Base-by-base conservation (phyloP, 2,797 vertebrate genomes). In the Austrolebias charrua region DNA sequence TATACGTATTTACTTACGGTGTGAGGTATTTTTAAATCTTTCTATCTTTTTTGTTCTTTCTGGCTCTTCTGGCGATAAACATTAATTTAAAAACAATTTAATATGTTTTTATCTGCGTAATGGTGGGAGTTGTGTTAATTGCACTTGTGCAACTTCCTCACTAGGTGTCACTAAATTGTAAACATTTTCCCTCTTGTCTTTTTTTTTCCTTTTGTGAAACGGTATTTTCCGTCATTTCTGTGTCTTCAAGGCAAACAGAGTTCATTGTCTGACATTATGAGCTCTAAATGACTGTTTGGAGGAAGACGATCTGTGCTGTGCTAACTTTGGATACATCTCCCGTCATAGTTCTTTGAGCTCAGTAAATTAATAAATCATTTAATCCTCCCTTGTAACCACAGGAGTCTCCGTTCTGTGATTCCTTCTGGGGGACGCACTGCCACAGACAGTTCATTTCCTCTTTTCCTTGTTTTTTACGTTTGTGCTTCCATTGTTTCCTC, bases 301-400 rank as follows among this genome's bases (percentile, higher is more conserved):
- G 69, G n/a, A 52, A 14, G 31, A 42, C 57, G 46, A 63, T 16
- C 2, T 57, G 57, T 49, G 49, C 13, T 16, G 38, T 51, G 1
- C 43, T 54, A 70, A 76, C 31, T 73, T 55, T 84, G 80, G 77
- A 71, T 69, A 75, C 75, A 71, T 79, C 1, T 40, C 60, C 71
- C 60, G 73, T 44, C 4, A 48, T 1, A 45, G 16, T 20, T 53
- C 52, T 53, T 19, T 28, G 58, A 76, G 15, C 58, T 29, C 48
- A 67, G 60, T 15, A 40, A 12, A 44, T 44, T 16, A 52, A 68
- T 71, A 70, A 72, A 62, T 79, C 73, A 78, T 29, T 59, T 38
- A 38, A 3, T 77, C 62, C 66, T 78, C 60, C 61, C 57, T 76
- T 16, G 33, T 44, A 55, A 74, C 52, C 33, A 60, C 8, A 28